Evolutionary conservation across 2,888 invertebrate species (phyloP).

Genomic region (Galerucella pusilla): DNA sequence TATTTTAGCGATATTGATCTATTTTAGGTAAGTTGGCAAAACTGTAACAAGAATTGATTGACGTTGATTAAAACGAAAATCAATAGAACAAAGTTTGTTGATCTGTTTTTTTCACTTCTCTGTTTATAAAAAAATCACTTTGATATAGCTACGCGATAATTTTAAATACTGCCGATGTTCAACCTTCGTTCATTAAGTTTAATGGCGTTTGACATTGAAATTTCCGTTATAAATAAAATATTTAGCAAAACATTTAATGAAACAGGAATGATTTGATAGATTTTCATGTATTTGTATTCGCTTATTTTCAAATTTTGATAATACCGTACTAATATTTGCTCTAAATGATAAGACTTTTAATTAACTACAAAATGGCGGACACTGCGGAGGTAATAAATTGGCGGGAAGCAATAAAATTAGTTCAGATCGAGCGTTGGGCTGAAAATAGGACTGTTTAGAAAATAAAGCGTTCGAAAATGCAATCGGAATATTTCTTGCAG

Average conservation of each 20-base stretch:
- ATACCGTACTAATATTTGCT: not conserved
- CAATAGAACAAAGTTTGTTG: constrained; percentile 5
- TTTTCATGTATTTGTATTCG: not conserved
- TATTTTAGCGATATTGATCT: too few relatives aligned
- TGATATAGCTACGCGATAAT: constrained; percentile 4
- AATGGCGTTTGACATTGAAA: constrained; percentile 14
- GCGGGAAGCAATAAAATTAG: constrained; percentile 16
- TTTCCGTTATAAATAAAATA: constrained; percentile 2
- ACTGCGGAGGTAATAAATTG: constrained; percentile 13
- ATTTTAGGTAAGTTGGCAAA: not conserved
- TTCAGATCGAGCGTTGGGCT: not conserved
- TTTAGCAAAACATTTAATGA: constrained; percentile 6
- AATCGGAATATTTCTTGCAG: constrained; percentile 1
- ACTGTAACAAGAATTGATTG: not conserved
- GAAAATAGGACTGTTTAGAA: constrained; percentile 18
- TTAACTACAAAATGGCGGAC: constrained; percentile 1
- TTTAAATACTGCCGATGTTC: not conserved
- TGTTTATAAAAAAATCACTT: constrained; percentile 6
- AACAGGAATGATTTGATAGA: too few relatives aligned
- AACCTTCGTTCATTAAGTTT: constrained; percentile 6
- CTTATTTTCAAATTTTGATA: not conserved
- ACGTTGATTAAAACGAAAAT: constrained; percentile 10
- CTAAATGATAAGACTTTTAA: not conserved
- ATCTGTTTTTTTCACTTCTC: not conserved
- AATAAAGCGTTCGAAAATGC: constrained; percentile 11